Evolutionary conservation across 2,797 vertebrate genomes (phyloP).

Genomic region (Trichosurus vulpecula): DNA sequence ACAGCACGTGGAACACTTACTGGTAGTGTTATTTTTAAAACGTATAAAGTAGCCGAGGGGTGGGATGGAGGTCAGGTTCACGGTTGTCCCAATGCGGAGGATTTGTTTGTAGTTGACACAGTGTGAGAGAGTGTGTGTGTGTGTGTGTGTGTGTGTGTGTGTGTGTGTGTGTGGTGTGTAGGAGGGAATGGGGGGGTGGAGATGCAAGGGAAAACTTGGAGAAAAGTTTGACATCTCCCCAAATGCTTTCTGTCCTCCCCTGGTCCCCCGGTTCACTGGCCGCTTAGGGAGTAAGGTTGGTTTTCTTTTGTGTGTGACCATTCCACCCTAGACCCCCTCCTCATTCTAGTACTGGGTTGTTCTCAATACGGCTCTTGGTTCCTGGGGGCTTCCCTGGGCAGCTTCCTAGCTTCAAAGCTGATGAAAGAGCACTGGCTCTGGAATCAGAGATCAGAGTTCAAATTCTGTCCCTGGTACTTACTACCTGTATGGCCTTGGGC

Average conservation of each 20-base stretch:
- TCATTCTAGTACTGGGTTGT: neutral
- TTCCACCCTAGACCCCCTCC: neutral
- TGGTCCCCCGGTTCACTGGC: neutral
- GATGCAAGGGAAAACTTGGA: neutral
- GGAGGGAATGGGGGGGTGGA: too few species aligned
- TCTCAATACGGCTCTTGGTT: neutral
- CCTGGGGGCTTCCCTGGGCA: neutral
- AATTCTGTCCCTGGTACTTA: neutral
- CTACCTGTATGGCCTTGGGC: conserved; percentile 42
- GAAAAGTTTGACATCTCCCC: neutral
- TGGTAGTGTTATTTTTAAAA: conserved; percentile 64
- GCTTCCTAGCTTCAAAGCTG: neutral
- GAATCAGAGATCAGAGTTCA: conserved; percentile 32
- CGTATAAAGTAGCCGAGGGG: conserved; percentile 63
- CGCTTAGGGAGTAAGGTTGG: neutral
- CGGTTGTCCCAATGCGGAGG: conserved; percentile 57
- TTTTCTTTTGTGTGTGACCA: neutral
- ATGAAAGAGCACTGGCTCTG: neutral
- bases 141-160: too few species aligned
- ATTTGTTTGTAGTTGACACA: conserved; percentile 1
- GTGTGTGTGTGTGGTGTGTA: too few species aligned
- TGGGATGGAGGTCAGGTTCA: conserved; percentile 66
- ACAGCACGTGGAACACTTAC: conserved; percentile 49
- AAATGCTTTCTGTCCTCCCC: neutral
- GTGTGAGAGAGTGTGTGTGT: neutral